These are phyloP conservation scores for Alouatta palliata DNA, from an alignment of 2,113 vertebrate genomes.

Conservation along the genomic window DNA sequence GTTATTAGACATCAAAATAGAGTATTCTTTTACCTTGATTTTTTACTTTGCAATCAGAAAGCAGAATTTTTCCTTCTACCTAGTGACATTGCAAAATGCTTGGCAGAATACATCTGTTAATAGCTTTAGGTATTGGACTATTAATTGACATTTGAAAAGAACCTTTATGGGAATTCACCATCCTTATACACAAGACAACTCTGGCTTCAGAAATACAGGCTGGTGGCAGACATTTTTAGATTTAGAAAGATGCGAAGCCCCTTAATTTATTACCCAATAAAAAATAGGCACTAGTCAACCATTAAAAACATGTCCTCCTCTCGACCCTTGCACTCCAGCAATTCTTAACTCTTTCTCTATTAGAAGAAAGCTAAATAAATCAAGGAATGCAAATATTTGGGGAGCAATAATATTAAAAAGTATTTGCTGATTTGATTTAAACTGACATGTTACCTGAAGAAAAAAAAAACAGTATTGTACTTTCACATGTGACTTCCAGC, in stretches of 20 bases:
- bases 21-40: background rate
- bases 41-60: background rate
- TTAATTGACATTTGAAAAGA: background rate
- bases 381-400: background rate
- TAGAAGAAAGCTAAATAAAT: background rate
- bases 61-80: background rate
- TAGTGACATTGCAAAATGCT: background rate
- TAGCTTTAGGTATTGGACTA: background rate
- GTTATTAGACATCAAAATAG: background rate
- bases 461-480: background rate
- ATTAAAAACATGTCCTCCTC: background rate
- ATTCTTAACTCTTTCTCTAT: background rate
- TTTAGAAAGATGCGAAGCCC: background rate
- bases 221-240: background rate
- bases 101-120: background rate
- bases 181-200: background rate
- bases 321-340: background rate
- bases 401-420: background rate
- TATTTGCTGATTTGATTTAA: slow-evolving; percentile 43
- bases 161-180: background rate
- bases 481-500: background rate
- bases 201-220: background rate
- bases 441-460: background rate
- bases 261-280: background rate
- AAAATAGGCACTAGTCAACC: background rate